phyloP scores from a whole-genome alignment of 2,113 vertebrate genomes.

The Menidia beryllina region DNA sequence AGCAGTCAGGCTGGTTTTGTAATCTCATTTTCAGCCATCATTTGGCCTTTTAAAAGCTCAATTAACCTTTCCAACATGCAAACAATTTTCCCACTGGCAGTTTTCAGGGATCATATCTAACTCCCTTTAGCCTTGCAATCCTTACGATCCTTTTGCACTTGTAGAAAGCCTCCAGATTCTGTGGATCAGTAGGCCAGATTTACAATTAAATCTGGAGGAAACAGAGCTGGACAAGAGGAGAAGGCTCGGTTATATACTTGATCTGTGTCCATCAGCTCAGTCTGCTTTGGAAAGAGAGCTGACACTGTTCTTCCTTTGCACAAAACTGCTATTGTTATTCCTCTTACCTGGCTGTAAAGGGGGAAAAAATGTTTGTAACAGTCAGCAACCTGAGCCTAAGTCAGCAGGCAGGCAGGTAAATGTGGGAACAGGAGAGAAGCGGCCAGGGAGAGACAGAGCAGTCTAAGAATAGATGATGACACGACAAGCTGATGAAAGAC shows the following conservation, averaged over 20 bases:
- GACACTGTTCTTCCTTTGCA: constrained; percentile 25
- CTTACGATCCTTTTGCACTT: no score
- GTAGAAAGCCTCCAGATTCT: no score
- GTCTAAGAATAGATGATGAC: constrained; percentile 61
- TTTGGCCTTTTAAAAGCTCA: no score
- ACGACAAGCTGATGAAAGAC: constrained; percentile 62
- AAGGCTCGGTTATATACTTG: constrained; percentile 50
- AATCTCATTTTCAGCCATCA: no score
- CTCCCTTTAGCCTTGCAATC: no score
- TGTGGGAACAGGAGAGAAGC: constrained; percentile 26
- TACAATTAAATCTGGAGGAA: constrained; percentile 13
- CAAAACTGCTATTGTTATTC: constrained; percentile 20
- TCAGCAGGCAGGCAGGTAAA: constrained; percentile 33
- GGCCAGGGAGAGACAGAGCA: constrained; percentile 49
- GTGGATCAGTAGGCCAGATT: background rate
- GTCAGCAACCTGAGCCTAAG: constrained; percentile 13
- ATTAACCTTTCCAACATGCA: no score
- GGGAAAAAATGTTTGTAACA: constrained; percentile 2
- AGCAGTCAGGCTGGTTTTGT: no score
- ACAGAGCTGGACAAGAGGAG: constrained; percentile 25
- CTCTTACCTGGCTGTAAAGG: constrained; percentile 12
- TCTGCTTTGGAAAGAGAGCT: constrained; percentile 49
- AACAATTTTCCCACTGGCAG: no score
- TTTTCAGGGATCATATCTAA: no score
- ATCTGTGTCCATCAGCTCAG: constrained; percentile 36